Evolutionary conservation across 2,113 vertebrate genomes (phyloP), one percentile per base, ranked within the genome.

Genomic region (Zapus hudsonius): DNA sequence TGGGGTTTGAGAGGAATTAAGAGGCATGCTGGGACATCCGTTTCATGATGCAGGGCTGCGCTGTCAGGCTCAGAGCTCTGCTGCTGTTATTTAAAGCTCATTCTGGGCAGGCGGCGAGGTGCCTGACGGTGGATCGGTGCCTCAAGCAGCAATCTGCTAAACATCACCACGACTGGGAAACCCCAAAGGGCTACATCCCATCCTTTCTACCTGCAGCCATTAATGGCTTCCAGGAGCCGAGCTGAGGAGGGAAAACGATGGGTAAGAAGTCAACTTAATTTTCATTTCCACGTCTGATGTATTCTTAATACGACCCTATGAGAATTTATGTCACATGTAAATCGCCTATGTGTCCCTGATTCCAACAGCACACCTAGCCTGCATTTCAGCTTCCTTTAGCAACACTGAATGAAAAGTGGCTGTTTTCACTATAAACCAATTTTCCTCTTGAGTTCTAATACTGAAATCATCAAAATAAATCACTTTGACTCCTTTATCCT

Each of bases 361-460:
- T 95, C 93, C 84, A 94, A 95, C 25, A 22, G 87, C 59, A 95
- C 67, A 76, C 61, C 76, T 38, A 12, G 40, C 84, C 84, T 92
- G 72, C 16, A 38, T 85, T 79, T 82, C 84, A 91, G 84, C 78
- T 87, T 84, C 73, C 94, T 93, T 96, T 92, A 89, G 88, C 31
- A 67, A 67, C 59, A 22, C 91, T 89, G 95, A 95, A 96, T 90
- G 81, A 93, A 95, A 96, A 95, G 94, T 92, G 91, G 91, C 91
- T 92, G n/a, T 89, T 70, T 94, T 96, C 94, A 72, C 91, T 76
- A 83, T n/a, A 84, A 94, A 85, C 69, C 84, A 82, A 85, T 95
- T 92, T 93, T 67, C 87, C 86, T 73, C 94, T 94, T 91, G 95
- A 89, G 92, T 94, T 96, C 96, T 96, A 96, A 87, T 92, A 95